Percentiles rank a stretch among this genome's conserved stretches.
Evolutionary conservation across 2,888 invertebrate genomes (phyloP).

Genomic region (Sisyra nigra): DNA sequence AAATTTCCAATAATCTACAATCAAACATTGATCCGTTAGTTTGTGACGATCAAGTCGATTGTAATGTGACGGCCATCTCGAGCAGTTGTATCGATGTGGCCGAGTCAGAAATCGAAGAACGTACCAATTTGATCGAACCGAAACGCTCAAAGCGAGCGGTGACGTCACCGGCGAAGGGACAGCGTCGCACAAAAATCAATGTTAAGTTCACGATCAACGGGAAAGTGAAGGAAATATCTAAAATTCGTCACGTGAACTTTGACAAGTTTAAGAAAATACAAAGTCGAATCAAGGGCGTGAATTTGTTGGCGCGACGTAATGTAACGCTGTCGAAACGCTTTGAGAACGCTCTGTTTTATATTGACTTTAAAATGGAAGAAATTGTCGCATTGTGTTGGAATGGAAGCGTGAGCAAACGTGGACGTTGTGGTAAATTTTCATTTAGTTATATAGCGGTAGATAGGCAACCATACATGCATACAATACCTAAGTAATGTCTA

Average conservation of each 20-base stretch:
- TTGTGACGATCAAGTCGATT: slow-evolving; percentile 20
- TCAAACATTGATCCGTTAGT: neutral
- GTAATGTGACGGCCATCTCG: slow-evolving; percentile 16
- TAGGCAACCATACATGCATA: slow-evolving; percentile 47
- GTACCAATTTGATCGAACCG: slow-evolving; percentile 20
- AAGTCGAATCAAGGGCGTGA: slow-evolving; percentile 7
- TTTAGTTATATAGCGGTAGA: slow-evolving; percentile 40
- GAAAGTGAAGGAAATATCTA: slow-evolving; percentile 15
- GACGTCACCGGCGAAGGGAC: slow-evolving; percentile 11
- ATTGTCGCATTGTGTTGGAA: neutral
- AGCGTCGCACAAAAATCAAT: slow-evolving; percentile 15
- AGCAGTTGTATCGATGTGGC: slow-evolving; percentile 16
- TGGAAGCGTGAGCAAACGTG: slow-evolving; percentile 2
- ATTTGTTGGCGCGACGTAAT: slow-evolving; percentile 2
- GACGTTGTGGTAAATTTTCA: slow-evolving; percentile 7
- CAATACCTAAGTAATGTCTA: too few relatives aligned
- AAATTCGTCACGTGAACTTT: slow-evolving; percentile 9
- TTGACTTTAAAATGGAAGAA: slow-evolving; percentile 3
- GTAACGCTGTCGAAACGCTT: neutral
- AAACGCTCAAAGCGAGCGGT: slow-evolving; percentile 13
- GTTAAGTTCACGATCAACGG: slow-evolving; percentile 20
- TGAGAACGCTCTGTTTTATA: neutral
- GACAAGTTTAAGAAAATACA: slow-evolving; percentile 8
- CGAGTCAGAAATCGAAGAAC: slow-evolving; percentile 16
- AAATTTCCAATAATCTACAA: slow-evolving; percentile 1